Evolutionary conservation across 2,797 vertebrate genomes (phyloP).

Genomic region (Acrocephalus scirpaceus): DNA sequence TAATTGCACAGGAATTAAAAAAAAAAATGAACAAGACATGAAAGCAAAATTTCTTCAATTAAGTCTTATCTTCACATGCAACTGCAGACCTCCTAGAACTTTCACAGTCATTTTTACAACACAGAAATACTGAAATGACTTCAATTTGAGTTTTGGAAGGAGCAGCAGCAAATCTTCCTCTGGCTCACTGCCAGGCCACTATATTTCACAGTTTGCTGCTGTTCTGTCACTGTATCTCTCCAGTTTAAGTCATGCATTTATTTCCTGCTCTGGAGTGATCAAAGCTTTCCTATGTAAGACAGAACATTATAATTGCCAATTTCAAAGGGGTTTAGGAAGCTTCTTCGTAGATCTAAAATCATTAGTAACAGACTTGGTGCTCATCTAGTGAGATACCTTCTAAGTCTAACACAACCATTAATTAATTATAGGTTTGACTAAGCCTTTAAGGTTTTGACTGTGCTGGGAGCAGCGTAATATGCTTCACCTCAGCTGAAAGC

Average conservation of each 20-base stretch:
- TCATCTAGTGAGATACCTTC: conserved; percentile 4
- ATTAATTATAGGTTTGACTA: conserved; percentile 39
- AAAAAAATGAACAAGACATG: background rate
- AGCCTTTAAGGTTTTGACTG: conserved; percentile 13
- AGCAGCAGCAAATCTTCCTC: conserved; percentile 10
- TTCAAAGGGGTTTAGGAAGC: conserved; percentile 44
- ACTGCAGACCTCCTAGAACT: background rate
- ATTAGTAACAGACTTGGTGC: background rate
- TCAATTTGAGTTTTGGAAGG: background rate
- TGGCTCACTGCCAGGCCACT: background rate
- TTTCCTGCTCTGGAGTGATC: conserved; percentile 21
- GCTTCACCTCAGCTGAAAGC: conserved; percentile 7
- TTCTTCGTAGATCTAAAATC: background rate
- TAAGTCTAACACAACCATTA: background rate
- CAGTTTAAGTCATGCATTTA: conserved; percentile 14
- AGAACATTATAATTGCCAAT: conserved; percentile 38
- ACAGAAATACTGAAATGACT: background rate
- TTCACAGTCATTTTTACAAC: background rate
- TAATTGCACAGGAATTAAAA: background rate
- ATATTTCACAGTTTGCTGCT: background rate
- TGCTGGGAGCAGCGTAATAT: background rate
- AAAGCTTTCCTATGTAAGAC: conserved; percentile 32
- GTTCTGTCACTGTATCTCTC: background rate
- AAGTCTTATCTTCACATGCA: background rate
- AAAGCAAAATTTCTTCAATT: conserved; percentile 21